Evolutionary conservation across 2,888 invertebrate genomes (phyloP), one percentile per base, ranked within the genome.

Genomic region (Calameuta pallipes): DNA sequence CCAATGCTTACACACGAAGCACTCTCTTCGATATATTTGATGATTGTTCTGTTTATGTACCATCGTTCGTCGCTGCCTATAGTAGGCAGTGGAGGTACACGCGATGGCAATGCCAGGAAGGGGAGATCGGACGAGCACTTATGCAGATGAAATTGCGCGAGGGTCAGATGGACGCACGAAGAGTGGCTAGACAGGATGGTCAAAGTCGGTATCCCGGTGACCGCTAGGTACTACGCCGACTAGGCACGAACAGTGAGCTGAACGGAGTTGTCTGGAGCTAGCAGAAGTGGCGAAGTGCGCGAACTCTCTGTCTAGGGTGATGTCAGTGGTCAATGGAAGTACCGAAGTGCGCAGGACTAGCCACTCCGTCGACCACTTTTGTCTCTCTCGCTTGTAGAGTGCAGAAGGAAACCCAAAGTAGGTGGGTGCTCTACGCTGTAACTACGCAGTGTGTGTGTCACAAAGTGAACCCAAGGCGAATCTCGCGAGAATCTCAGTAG

Each of bases 371-470:
- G 80, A 83, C 82, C 85, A 82, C 84, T 81, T 82, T 85, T 82
- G 79, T 80, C 82, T 82, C 82, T 81, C 83, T 87, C 82, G 86
- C 85, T 86, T 87, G 88, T 85, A 86, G 87, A 87, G 88, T 90
- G 90, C 90, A 90, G 91, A 90, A 88, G 90, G 86, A 87, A 89
- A 90, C 90, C 90, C 90, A 87, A 87, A 88, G 89, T 88, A 89
- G 88, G 85, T 89, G 89, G 90, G 89, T 89, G 89, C 88, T 90
- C 89, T 84, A 89, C 89, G 90, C 90, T 90, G 91, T 89, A 90
- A 90, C 89, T 90, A 91, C 87, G 90, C 88, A 89, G 87, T 87
- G 89, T 88, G 89, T 89, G 89, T 90, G 90, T 90, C 88, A 87
- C 89, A 88, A 86, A 88, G 88, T 86, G 87, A 91, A 90, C 89